These are phyloP conservation scores for Yponomeuta cagnagella DNA, from an alignment of 2,888 invertebrate genomes.

Conservation along the genomic window DNA sequence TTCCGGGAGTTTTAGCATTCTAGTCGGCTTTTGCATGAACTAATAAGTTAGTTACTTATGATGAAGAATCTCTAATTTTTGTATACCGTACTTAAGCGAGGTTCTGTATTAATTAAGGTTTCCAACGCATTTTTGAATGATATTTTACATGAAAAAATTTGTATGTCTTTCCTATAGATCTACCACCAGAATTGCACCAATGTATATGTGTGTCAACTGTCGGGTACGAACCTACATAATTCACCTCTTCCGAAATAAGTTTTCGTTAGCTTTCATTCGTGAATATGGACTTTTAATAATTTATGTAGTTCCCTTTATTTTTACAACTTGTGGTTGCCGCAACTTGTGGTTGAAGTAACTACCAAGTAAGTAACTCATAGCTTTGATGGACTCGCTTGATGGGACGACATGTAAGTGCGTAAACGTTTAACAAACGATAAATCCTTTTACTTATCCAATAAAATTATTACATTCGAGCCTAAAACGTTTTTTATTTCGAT, in stretches of 20 bases:
- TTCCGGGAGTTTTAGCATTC: too few species aligned
- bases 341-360: too few species aligned
- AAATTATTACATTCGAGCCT: slow-evolving; percentile 2
- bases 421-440: neutral
- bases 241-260: too few species aligned
- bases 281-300: too few species aligned
- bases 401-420: neutral
- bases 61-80: neutral
- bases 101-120: neutral
- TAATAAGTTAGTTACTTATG: neutral
- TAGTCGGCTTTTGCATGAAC: neutral
- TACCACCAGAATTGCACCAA: too few species aligned
- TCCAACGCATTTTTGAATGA: neutral
- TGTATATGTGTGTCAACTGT: too few species aligned
- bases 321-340: too few species aligned
- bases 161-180: neutral
- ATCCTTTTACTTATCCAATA: neutral
- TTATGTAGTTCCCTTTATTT: too few species aligned
- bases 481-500: slow-evolving; percentile 14
- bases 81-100: neutral
- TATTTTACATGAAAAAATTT: neutral
- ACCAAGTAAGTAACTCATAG: neutral
- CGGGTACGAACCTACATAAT: too few species aligned
- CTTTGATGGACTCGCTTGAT: slow-evolving; percentile 1
- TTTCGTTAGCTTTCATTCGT: too few species aligned